Conservation (phyloP, 2,113 vertebrate genomes). For the Mus musculus region DNA sequence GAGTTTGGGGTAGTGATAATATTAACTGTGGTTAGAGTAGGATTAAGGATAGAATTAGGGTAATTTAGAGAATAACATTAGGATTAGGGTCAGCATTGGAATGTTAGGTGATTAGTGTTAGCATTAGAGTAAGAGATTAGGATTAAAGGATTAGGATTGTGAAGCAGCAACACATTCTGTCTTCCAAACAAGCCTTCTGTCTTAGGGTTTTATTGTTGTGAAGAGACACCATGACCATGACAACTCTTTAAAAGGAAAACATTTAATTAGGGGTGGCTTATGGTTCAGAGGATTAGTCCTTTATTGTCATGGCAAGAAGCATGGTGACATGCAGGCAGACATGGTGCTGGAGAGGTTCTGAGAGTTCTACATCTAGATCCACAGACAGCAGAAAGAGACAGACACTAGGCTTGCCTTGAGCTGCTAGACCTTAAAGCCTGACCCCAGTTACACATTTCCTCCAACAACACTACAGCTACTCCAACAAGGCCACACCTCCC, state of each 20-base stretch:
- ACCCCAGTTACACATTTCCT: neutral
- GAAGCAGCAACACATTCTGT: neutral
- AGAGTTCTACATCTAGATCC: neutral
- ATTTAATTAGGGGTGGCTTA: neutral
- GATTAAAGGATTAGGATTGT: neutral
- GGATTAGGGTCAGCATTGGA: neutral
- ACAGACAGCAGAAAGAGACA: neutral
- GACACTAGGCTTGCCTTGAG: neutral
- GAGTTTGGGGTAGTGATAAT: neutral
- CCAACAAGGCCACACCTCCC: neutral
- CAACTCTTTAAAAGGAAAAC: neutral
- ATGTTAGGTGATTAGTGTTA: neutral
- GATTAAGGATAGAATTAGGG: neutral
- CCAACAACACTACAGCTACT: neutral
- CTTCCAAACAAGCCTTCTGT: neutral
- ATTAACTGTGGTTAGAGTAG: neutral
- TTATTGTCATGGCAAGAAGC: neutral
- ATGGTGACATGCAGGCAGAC: neutral
- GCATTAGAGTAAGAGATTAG: neutral
- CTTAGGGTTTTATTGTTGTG: neutral
- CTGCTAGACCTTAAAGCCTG: neutral
- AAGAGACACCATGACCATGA: neutral
- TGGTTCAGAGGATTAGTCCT: neutral
- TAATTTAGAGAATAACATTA: neutral
- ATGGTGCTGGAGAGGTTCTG: neutral